Evolutionary conservation across 2,888 invertebrate genomes (phyloP).

Genomic region (Anoplius nigerrimus): DNA sequence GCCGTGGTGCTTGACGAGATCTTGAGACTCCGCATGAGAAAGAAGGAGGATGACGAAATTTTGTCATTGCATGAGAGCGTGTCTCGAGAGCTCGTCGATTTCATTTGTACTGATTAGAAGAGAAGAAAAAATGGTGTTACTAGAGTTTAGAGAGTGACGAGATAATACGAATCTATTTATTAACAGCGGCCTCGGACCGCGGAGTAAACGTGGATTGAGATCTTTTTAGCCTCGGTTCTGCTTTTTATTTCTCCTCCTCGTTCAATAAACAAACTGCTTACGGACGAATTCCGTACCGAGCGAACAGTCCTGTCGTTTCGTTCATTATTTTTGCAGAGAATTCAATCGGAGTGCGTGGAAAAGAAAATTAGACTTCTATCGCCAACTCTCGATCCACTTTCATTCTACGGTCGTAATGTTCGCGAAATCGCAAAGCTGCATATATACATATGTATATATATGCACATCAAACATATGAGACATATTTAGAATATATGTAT

Average conservation of each 20-base stretch:
- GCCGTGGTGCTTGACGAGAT: slow-evolving; percentile 60
- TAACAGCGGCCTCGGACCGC: slow-evolving; percentile 57
- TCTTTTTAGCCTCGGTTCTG: not conserved
- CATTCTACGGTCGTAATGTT: slow-evolving; percentile 54
- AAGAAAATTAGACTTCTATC: not conserved
- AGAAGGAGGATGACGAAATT: not conserved
- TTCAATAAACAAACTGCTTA: not conserved
- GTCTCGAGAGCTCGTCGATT: slow-evolving; percentile 38
- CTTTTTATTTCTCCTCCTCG: not conserved
- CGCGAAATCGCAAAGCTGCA: slow-evolving; percentile 52
- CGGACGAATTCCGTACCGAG: not conserved
- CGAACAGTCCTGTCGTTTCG: not conserved
- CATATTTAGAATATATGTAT: not conserved
- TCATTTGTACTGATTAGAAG: slow-evolving; percentile 66
- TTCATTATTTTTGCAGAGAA: not conserved
- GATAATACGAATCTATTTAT: slow-evolving; percentile 62
- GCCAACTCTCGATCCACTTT: slow-evolving; percentile 49
- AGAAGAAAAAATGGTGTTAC: slow-evolving; percentile 56
- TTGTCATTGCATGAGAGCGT: not conserved
- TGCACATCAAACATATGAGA: slow-evolving; percentile 14
- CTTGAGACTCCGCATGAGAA: slow-evolving; percentile 30
- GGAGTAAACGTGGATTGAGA: slow-evolving; percentile 54
- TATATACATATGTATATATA: slow-evolving; percentile 32
- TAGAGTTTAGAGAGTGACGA: slow-evolving; percentile 61
- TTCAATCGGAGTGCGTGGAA: not conserved